These are phyloP conservation scores for Drosophila emarginata DNA, from an alignment of 2,888 invertebrate genomes.

Conservation along the genomic window DNA sequence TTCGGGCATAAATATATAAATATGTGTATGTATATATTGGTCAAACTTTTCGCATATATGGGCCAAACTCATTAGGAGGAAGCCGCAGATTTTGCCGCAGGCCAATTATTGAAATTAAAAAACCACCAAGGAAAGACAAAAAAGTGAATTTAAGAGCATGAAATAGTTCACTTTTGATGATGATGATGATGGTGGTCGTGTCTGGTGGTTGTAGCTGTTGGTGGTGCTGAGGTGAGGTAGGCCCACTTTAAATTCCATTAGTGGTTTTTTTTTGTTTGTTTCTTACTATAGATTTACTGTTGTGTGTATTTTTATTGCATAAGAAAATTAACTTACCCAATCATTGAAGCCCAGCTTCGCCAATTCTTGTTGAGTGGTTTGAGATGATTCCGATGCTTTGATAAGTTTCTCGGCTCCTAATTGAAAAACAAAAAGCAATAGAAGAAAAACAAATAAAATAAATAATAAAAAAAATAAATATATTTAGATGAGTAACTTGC, in stretches of 20 bases:
- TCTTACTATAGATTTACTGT: background rate
- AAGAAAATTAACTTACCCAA: constrained; percentile 87
- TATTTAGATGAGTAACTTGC: constrained; percentile 66
- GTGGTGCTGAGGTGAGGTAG: constrained; percentile 65
- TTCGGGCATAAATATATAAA: constrained; percentile 47
- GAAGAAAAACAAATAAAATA: background rate
- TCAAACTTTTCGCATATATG: constrained; percentile 34
- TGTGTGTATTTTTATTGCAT: background rate
- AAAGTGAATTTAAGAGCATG: constrained; percentile 62
- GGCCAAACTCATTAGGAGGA: constrained; percentile 51
- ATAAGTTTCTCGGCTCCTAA: constrained; percentile 87
- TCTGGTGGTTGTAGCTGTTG: constrained; percentile 50
- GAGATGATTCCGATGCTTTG: constrained; percentile 78
- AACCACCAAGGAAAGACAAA: constrained; percentile 1
- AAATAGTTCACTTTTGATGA: constrained; percentile 54
- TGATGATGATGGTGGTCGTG: constrained; percentile 56
- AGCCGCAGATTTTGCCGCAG: constrained; percentile 31
- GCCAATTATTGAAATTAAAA: constrained; percentile 71
- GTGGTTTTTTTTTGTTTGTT: constrained; percentile 31
- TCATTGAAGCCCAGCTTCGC: constrained; percentile 93
- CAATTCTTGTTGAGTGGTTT: constrained; percentile 87
- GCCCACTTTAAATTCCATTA: constrained; percentile 68
- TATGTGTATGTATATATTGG: constrained; percentile 15
- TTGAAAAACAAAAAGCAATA: constrained; percentile 37
- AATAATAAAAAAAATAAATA: background rate